Conservation (phyloP, 1,140 invertebrate species). For the Chymomyza costata region DNA sequence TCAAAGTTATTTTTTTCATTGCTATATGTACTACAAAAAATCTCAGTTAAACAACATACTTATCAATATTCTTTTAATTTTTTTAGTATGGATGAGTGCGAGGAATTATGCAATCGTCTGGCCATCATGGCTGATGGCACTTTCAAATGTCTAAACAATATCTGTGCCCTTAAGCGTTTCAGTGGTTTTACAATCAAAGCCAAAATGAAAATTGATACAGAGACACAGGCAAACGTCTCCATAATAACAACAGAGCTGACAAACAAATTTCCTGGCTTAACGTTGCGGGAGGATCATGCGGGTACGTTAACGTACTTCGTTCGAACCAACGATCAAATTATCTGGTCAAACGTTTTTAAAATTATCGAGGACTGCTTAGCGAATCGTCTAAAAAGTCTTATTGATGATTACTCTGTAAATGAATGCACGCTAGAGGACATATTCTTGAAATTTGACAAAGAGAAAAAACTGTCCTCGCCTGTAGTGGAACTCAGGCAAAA, state of each 20-base stretch:
- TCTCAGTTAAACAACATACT: too few species aligned
- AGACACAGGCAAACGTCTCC: slow-evolving; percentile 39
- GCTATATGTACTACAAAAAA: too few species aligned
- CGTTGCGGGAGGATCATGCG: slow-evolving; percentile 60
- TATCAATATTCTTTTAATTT: too few species aligned
- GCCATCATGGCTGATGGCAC: slow-evolving; percentile 89
- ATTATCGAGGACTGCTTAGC: slow-evolving; percentile 35
- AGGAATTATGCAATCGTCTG: slow-evolving; percentile 84
- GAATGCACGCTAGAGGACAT: slow-evolving; percentile 74
- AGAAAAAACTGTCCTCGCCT: slow-evolving; percentile 11
- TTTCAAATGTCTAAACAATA: slow-evolving; percentile 77
- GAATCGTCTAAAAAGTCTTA: slow-evolving; percentile 20
- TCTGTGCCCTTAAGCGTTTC: slow-evolving; percentile 76
- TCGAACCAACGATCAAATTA: slow-evolving; percentile 40
- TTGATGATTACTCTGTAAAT: slow-evolving; percentile 70
- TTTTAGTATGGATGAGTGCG: slow-evolving; percentile 91
- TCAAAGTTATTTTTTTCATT: too few species aligned
- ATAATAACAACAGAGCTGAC: slow-evolving; percentile 45
- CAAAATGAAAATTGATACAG: slow-evolving; percentile 57
- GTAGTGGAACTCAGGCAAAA: too few species aligned
- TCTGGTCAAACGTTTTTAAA: slow-evolving; percentile 65
- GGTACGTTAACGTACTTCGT: slow-evolving; percentile 67
- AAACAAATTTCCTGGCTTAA: slow-evolving; percentile 30
- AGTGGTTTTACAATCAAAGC: slow-evolving; percentile 76
- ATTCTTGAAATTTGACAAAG: slow-evolving; percentile 62